Percentiles rank a stretch among this genome's conserved stretches.
Evolutionary conservation across 2,113 vertebrate species (phyloP).

Genomic region (Protomyctophum bolini): DNA sequence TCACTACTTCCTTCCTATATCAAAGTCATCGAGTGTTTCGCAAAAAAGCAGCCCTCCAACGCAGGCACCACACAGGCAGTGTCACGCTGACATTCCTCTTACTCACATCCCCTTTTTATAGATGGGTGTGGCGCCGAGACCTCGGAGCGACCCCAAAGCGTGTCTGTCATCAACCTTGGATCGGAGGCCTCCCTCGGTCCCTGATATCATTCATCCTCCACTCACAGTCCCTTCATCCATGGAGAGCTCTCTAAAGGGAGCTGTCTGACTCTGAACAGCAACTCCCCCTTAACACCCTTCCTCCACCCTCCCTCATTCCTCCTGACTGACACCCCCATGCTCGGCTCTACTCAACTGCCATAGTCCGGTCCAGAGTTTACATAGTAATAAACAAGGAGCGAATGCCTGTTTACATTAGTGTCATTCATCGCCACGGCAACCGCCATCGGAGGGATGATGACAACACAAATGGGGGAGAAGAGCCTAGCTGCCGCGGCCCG

Average conservation of each 20-base stretch:
- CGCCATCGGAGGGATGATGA: neutral
- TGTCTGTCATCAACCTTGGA: slow-evolving; percentile 58
- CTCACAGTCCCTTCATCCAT: slow-evolving; percentile 33
- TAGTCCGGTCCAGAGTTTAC: slow-evolving; percentile 31
- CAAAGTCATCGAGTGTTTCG: slow-evolving; percentile 3
- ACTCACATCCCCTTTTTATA: slow-evolving; percentile 2
- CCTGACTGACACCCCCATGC: slow-evolving; percentile 16
- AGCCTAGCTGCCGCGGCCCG: too few species aligned
- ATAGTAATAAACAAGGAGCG: slow-evolving; percentile 60
- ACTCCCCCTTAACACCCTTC: neutral
- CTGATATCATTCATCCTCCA: slow-evolving; percentile 27
- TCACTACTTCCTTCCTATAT: slow-evolving; percentile 5
- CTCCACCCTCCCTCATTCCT: slow-evolving; percentile 1
- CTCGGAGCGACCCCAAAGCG: slow-evolving; percentile 43
- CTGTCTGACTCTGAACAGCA: neutral
- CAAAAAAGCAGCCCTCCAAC: slow-evolving; percentile 12
- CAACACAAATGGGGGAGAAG: neutral
- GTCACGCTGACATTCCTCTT: slow-evolving; percentile 44
- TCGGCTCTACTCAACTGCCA: slow-evolving; percentile 36
- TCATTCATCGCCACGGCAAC: slow-evolving; percentile 40
- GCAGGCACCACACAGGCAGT: neutral
- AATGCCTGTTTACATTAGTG: slow-evolving; percentile 62
- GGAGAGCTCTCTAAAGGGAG: neutral
- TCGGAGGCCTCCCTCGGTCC: slow-evolving; percentile 26
- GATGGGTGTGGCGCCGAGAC: slow-evolving; percentile 37